These are phyloP conservation scores for Lineus longissimus DNA, from an alignment of 1,140 invertebrate species.

Conservation along the genomic window DNA sequence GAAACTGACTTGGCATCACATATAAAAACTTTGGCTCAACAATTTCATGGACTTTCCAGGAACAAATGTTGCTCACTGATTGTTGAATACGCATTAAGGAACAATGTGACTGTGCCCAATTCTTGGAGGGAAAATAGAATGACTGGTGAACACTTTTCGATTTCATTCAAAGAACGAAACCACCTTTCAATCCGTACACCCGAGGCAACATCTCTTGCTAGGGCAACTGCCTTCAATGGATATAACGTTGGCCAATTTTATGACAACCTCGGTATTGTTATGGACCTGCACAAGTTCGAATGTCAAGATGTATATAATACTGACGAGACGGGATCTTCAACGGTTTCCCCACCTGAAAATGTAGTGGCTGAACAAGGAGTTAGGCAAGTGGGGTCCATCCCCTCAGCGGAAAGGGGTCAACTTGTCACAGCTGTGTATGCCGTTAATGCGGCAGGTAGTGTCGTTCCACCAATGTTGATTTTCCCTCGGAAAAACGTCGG, in stretches of 20 bases:
- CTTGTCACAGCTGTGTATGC: conserved; percentile 22
- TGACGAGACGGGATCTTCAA: conserved; percentile 56
- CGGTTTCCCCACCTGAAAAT: conserved; percentile 50
- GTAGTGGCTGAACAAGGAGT: conserved; percentile 47
- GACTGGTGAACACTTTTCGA: conserved; percentile 90
- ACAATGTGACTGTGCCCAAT: conserved; percentile 64
- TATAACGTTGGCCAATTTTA: conserved; percentile 14
- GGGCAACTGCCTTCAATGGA: conserved; percentile 14
- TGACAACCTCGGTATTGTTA: conserved; percentile 25
- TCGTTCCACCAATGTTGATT: conserved; percentile 33
- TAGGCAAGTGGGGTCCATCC: conserved; percentile 53
- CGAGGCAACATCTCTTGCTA: conserved; percentile 17
- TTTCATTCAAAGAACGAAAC: conserved; percentile 94
- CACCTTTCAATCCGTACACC: conserved; percentile 74
- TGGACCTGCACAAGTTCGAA: conserved; percentile 45
- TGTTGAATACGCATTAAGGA: conserved; percentile 31
- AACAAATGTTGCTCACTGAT: conserved; percentile 4
- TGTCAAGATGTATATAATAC: conserved; percentile 52
- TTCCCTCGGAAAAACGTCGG: conserved; percentile 32
- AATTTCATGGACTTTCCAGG: conserved; percentile 15
- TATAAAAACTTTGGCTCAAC: conserved; percentile 7
- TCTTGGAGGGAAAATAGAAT: background rate
- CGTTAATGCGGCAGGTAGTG: conserved; percentile 24
- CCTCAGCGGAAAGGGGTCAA: conserved; percentile 51
- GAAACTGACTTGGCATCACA: conserved; percentile 11